These are phyloP conservation scores for Fopius arisanus DNA, from an alignment of 1,140 invertebrate genomes.

Conservation along the genomic window DNA sequence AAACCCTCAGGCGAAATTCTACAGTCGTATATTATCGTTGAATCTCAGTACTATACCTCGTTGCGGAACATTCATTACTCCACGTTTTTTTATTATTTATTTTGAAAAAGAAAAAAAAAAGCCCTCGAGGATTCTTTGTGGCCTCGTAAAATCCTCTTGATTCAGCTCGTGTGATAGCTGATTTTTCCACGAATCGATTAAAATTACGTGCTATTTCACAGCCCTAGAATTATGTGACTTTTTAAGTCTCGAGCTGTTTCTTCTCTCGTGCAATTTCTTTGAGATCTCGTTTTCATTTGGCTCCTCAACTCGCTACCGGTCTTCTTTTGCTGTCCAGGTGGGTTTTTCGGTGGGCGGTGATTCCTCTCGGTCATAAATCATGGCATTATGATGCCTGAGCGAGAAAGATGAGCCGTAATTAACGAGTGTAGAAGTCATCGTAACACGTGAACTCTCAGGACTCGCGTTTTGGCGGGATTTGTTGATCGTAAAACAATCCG, in stretches of 20 bases:
- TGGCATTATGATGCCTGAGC: neutral
- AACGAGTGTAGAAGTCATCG: neutral
- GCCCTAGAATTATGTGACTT: neutral
- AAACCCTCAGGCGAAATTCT: neutral
- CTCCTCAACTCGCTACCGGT: slow-evolving; percentile 1
- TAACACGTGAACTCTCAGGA: too few relatives aligned
- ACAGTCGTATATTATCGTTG: slow-evolving; percentile 3
- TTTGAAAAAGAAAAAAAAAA: too few relatives aligned
- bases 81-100: neutral
- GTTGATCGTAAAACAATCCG: too few relatives aligned
- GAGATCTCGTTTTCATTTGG: neutral
- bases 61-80: slow-evolving; percentile 5
- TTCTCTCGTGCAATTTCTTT: neutral
- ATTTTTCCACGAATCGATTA: slow-evolving; percentile 5
- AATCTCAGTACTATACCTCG: neutral
- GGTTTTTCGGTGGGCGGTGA: neutral
- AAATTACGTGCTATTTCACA: neutral
- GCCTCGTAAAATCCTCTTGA: neutral
- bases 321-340: neutral
- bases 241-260: neutral
- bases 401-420: neutral
- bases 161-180: neutral
- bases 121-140: neutral
- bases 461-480: too few relatives aligned
- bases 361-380: neutral